Conservation (phyloP, 1,140 invertebrate genomes). For the Listronotus bonariensis region DNA sequence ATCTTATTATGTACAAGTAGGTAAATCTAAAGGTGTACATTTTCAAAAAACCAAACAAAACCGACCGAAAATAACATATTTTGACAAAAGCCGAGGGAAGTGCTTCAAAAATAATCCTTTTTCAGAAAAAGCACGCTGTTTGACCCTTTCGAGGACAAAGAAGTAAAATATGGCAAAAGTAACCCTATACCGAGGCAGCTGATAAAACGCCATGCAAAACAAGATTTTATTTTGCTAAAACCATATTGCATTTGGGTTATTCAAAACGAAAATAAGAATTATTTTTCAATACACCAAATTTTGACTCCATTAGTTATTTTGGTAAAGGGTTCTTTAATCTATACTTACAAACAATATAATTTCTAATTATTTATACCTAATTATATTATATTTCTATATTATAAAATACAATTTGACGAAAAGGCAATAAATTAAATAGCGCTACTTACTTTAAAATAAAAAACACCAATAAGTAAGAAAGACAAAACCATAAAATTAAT, state of each 20-base stretch:
- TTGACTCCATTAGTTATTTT: no score
- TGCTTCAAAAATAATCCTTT: slow-evolving; percentile 24
- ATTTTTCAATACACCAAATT: no score
- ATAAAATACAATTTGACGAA: no score
- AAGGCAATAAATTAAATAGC: no score
- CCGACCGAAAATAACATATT: slow-evolving; percentile 24
- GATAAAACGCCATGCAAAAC: slow-evolving; percentile 21
- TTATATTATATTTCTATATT: no score
- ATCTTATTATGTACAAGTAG: no score
- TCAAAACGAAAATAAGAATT: not conserved
- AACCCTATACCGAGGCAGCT: slow-evolving; percentile 26
- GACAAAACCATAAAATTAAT: no score
- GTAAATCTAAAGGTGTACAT: not conserved
- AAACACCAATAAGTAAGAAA: no score
- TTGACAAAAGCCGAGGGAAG: slow-evolving; percentile 17
- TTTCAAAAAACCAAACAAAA: slow-evolving; percentile 25
- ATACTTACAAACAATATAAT: no score
- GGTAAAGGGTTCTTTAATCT: no score
- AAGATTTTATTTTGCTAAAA: slow-evolving; percentile 12
- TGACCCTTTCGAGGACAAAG: slow-evolving; percentile 31
- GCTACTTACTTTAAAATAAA: no score
- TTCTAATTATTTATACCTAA: no score
- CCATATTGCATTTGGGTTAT: slow-evolving; percentile 1
- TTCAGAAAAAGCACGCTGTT: slow-evolving; percentile 20
- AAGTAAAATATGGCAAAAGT: slow-evolving; percentile 4